Evolutionary conservation across 2,797 vertebrate species (phyloP).

Genomic region (Delichon dasypus): DNA sequence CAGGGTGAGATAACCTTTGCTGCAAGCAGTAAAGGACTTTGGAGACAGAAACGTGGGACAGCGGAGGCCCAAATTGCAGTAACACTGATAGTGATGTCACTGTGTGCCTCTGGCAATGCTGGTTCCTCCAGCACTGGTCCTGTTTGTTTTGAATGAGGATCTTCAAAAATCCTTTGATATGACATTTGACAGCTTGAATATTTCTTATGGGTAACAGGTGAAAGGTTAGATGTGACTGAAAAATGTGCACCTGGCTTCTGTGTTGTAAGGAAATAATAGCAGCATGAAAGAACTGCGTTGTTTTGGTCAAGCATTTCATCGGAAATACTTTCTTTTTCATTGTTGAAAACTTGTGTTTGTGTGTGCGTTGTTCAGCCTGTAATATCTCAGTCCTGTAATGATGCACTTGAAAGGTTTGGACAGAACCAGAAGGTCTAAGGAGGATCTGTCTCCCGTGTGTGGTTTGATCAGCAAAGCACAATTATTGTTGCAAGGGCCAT

Average conservation of each 20-base stretch:
- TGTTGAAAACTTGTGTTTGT: background rate
- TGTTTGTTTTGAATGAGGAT: background rate
- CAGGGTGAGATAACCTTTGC: constrained; percentile 39
- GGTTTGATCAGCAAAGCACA: background rate
- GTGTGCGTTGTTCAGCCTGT: background rate
- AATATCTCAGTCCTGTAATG: background rate
- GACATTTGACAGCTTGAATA: background rate
- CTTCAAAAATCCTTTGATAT: constrained; percentile 4
- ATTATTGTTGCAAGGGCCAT: background rate
- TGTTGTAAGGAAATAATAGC: background rate
- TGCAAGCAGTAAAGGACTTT: background rate
- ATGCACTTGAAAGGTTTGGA: background rate
- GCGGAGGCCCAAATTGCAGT: background rate
- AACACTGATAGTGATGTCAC: background rate
- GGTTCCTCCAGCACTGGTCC: constrained; percentile 11
- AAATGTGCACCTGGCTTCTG: background rate
- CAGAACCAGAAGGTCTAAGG: background rate
- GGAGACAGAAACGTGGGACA: background rate
- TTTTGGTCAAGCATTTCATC: background rate
- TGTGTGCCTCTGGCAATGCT: background rate
- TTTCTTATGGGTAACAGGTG: background rate
- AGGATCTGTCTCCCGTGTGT: background rate
- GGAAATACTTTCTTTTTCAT: background rate
- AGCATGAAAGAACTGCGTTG: background rate
- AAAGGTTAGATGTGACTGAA: background rate